Conservation (phyloP, 2,888 invertebrate species). For the Disparrhopalites patrizii region DNA sequence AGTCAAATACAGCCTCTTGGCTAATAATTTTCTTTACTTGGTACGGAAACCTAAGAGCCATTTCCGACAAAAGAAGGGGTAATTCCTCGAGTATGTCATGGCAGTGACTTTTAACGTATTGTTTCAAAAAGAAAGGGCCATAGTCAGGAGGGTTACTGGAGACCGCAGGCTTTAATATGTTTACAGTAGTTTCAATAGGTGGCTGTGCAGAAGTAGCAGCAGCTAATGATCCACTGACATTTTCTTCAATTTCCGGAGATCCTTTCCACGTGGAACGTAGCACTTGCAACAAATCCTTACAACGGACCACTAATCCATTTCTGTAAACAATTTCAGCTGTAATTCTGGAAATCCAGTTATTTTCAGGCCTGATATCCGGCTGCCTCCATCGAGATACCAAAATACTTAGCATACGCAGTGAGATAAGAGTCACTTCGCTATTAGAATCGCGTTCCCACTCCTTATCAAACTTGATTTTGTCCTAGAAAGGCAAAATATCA, state of each 20-base stretch:
- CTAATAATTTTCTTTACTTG: slow-evolving; percentile 73
- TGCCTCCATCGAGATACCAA: slow-evolving; percentile 46
- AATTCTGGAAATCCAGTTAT: slow-evolving; percentile 46
- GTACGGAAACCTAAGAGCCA: slow-evolving; percentile 87
- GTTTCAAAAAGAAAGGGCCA: slow-evolving; percentile 89
- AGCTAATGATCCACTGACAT: not conserved
- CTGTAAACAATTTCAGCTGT: slow-evolving; percentile 45
- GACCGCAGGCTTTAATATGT: slow-evolving; percentile 39
- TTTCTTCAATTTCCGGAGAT: slow-evolving; percentile 20
- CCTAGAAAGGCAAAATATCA: not conserved
- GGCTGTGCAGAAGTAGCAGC: not conserved
- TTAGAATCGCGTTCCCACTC: slow-evolving; percentile 44
- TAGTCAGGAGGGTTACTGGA: slow-evolving; percentile 68
- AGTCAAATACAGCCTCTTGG: slow-evolving; percentile 43
- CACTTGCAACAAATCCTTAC: slow-evolving; percentile 44
- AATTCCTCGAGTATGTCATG: slow-evolving; percentile 91
- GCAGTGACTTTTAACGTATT: slow-evolving; percentile 86
- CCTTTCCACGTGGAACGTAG: slow-evolving; percentile 48
- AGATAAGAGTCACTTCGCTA: slow-evolving; percentile 46
- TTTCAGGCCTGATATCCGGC: slow-evolving; percentile 43
- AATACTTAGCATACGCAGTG: slow-evolving; percentile 46
- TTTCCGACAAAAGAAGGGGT: slow-evolving; percentile 90
- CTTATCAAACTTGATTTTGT: slow-evolving; percentile 33
- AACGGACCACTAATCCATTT: slow-evolving; percentile 42
- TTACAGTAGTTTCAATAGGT: not conserved